phyloP scores from a whole-genome alignment of 2,113 vertebrate genomes.

The Tichodroma muraria region DNA sequence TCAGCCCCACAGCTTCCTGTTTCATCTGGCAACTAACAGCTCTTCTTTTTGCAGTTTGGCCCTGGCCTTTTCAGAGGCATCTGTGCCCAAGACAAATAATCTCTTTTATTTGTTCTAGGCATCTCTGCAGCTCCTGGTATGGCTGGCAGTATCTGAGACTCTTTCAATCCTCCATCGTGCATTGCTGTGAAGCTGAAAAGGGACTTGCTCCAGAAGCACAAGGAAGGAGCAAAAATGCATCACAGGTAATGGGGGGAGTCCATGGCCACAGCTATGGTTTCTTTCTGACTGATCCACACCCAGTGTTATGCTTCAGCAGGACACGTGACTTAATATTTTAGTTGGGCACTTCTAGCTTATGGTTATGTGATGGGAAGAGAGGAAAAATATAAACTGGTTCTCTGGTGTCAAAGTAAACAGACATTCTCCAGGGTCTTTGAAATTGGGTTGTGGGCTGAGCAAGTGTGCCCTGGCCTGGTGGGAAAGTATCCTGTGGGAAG shows the following conservation, averaged over 20 bases:
- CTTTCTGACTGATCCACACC: neutral
- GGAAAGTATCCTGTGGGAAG: neutral
- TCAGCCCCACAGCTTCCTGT: neutral
- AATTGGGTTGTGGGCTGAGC: neutral
- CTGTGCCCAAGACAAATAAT: neutral
- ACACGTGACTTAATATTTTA: neutral
- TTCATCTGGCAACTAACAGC: neutral
- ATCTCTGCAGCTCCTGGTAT: neutral
- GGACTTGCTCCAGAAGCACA: neutral
- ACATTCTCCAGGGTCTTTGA: neutral
- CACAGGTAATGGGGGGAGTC: neutral
- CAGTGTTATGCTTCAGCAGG: neutral
- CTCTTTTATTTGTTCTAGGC: neutral
- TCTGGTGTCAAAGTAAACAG: neutral
- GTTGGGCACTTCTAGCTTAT: neutral
- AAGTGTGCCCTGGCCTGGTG: neutral
- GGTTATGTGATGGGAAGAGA: neutral
- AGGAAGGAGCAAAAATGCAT: neutral
- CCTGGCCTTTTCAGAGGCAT: neutral
- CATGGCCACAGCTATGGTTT: fast-evolving
- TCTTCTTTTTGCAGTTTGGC: neutral
- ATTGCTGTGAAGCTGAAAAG: neutral
- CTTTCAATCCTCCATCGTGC: neutral
- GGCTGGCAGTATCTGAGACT: neutral
- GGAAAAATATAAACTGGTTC: neutral